Percentiles rank a stretch among this genome's conserved stretches.
phyloP scores from a whole-genome alignment of 1,140 invertebrate genomes.

The Xylocopa sonorina region DNA sequence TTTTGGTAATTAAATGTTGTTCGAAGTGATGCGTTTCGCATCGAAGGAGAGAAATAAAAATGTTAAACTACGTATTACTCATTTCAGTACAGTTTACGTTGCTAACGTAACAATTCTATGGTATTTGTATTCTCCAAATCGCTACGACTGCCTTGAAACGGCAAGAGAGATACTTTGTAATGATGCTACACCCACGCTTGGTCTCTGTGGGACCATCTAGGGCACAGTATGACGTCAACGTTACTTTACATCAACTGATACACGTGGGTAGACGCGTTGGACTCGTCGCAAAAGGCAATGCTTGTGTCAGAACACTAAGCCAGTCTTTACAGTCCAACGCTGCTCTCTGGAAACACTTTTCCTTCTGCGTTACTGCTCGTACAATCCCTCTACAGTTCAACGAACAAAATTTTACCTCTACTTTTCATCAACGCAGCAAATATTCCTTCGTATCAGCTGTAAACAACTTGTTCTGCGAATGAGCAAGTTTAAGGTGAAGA shows the following conservation, averaged over 20 bases:
- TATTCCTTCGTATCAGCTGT: no score
- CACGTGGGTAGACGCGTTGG: slow-evolving; percentile 68
- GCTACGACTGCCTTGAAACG: slow-evolving; percentile 21
- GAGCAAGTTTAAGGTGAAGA: no score
- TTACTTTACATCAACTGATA: slow-evolving; percentile 73
- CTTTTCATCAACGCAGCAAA: no score
- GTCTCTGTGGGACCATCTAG: slow-evolving; percentile 70
- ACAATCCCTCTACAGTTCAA: background rate
- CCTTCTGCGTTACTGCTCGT: background rate
- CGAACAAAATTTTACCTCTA: background rate
- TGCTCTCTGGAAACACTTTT: background rate
- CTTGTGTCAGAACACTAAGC: slow-evolving; percentile 70
- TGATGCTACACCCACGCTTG: slow-evolving; percentile 69
- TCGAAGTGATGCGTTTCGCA: no score
- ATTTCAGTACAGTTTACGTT: no score
- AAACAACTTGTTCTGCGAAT: no score
- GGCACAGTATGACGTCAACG: slow-evolving; percentile 73
- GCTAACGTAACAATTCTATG: no score
- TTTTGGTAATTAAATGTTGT: no score
- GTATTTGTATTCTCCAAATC: no score
- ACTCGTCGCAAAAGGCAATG: slow-evolving; percentile 71
- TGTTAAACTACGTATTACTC: no score
- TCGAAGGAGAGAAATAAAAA: no score
- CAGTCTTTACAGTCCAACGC: slow-evolving; percentile 49
- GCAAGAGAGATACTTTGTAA: slow-evolving; percentile 72